A percentile compares a stretch with the other conserved stretches of the same genome.
Conservation (phyloP, 2,797 vertebrate genomes). For the Coreius guichenoti region DNA sequence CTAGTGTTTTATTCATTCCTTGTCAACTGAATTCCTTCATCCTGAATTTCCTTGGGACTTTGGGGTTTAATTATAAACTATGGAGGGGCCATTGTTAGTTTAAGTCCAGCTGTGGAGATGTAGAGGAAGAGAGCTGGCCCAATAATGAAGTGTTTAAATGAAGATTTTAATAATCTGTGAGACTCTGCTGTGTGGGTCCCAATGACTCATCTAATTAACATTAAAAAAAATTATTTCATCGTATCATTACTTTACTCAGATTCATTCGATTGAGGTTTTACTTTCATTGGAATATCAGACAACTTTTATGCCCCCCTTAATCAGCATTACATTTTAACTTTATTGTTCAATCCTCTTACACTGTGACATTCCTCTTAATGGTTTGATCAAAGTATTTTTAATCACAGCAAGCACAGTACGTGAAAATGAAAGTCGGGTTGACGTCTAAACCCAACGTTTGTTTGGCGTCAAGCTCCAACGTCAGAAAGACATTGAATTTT, state of each 20-base stretch:
- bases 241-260: neutral
- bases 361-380: no score
- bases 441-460: no score
- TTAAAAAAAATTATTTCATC: neutral
- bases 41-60: conserved; percentile 15
- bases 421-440: no score
- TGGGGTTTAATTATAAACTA: conserved; percentile 32
- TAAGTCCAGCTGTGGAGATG: conserved; percentile 44
- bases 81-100: conserved; percentile 19
- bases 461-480: no score
- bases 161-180: conserved; percentile 5
- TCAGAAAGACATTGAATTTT: no score
- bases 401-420: no score
- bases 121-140: conserved; percentile 10
- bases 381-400: neutral
- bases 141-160: neutral
- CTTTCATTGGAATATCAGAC: neutral
- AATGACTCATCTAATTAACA: neutral
- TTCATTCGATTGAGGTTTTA: neutral
- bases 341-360: no score
- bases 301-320: neutral
- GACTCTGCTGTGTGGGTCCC: neutral
- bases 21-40: conserved; percentile 18
- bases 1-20: conserved; percentile 8
- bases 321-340: neutral